A percentile compares a stretch with the other conserved stretches of the same genome.
Conservation (phyloP, 2,888 invertebrate species). For the Leptinotarsa peninsularis region DNA sequence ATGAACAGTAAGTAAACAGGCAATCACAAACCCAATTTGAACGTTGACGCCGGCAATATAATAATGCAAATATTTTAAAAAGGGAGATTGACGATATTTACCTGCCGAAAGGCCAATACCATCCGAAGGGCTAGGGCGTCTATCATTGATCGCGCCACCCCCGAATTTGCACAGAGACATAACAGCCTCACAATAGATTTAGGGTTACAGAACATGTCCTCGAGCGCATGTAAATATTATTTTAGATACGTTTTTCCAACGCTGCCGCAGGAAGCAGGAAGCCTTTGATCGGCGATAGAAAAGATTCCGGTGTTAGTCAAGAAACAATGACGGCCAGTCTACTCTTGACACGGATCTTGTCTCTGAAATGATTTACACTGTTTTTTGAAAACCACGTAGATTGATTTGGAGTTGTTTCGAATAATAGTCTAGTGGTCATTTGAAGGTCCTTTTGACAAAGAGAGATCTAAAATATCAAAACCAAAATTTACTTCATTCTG, state of each 20-base stretch:
- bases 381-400: no score
- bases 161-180: slow-evolving; percentile 9
- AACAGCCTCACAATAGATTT: background rate
- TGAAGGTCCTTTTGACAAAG: no score
- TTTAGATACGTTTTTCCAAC: background rate
- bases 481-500: no score
- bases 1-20: background rate
- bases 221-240: background rate
- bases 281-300: background rate
- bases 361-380: background rate
- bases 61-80: slow-evolving; percentile 15
- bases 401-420: no score
- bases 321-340: background rate
- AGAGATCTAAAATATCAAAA: no score
- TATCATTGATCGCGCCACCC: background rate
- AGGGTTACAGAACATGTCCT: background rate
- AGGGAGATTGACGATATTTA: background rate
- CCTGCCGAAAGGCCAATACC: background rate
- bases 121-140: background rate
- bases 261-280: background rate
- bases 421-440: no score
- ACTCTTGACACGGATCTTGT: background rate
- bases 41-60: slow-evolving; percentile 9
- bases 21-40: slow-evolving; percentile 1
- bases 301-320: background rate